Base-by-base conservation (phyloP, 2,888 invertebrate species). In the Ellobium chinense region DNA sequence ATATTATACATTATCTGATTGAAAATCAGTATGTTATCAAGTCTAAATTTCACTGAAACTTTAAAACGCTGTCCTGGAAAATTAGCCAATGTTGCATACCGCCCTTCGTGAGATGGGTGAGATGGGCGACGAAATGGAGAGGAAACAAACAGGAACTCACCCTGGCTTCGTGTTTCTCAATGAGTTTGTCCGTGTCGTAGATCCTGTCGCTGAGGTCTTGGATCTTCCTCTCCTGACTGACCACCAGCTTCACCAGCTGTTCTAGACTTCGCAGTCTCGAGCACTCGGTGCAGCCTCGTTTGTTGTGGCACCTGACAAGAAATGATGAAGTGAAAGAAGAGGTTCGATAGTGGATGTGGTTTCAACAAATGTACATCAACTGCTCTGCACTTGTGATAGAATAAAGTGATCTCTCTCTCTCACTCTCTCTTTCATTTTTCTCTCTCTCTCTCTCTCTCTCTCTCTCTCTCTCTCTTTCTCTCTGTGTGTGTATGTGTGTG, bases 121-220 rank as follows among this genome's bases (percentile, higher is more conserved):
- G n/a, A n/a, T n/a, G n/a, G n/a, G n/a, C 46, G 46, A 46, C 46
- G 46, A 46, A 46, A 46, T 4, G 29, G 63, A 12, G 12, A 1
- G 3, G n/a, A 18, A 37, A 68, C 27, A 39, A 27, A 68, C 37
- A 46, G 39, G 29, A 62, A 12, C 79, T 54, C 31, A 80, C 76
- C 39, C 78, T 86, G 27, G 87, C 86, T 83, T 91, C 91, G 79
- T 87, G 94, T 89, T 95, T 95, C 84, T 96, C 96, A 87, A 97
- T 97, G 89, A 96, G 95, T 88, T 95, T 95, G 91, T 97, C 97
- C 91, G 95, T 95, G 89, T 96, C 95, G 39, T 93, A 91, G 12
- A 94, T 89, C 87, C 95, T 90, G 31, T 90, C 88, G 77, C 92
- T 85, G 83, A 94, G 92, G 18, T 92, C 90, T 84, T 93, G 94